Percentiles rank a stretch among this genome's conserved stretches.
These are phyloP conservation scores for Perccottus glenii DNA, from an alignment of 2,113 vertebrate species.

Conservation along the genomic window DNA sequence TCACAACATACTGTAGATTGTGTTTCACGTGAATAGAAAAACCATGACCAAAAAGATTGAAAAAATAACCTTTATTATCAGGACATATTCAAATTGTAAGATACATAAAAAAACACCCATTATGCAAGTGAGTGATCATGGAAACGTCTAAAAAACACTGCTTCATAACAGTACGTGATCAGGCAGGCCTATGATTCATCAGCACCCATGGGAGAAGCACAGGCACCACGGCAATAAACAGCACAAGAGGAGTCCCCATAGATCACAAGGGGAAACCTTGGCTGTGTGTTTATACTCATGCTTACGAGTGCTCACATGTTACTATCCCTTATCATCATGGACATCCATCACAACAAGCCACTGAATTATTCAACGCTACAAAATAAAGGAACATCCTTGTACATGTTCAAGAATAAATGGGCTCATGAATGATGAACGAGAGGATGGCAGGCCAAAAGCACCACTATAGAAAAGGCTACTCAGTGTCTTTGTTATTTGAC, in stretches of 20 bases:
- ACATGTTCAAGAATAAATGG: conserved; percentile 62
- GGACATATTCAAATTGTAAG: neutral
- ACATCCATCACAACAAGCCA: conserved; percentile 58
- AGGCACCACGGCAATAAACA: conserved; percentile 55
- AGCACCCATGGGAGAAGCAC: conserved; percentile 46
- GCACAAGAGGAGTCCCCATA: conserved; percentile 65
- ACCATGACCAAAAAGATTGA: no score
- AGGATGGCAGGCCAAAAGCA: conserved; percentile 27
- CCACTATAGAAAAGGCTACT: conserved; percentile 1
- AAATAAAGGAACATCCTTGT: conserved; percentile 66
- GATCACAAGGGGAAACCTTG: conserved; percentile 56
- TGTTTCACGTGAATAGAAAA: no score
- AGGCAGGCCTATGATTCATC: conserved; percentile 67
- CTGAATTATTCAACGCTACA: conserved; percentile 73
- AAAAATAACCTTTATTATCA: neutral
- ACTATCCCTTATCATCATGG: conserved; percentile 51
- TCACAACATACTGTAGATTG: no score
- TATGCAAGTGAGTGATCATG: neutral
- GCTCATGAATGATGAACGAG: conserved; percentile 64
- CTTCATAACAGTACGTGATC: conserved; percentile 60
- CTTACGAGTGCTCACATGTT: conserved; percentile 20
- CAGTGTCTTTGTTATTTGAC: conserved; percentile 21
- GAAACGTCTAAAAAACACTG: conserved; percentile 18
- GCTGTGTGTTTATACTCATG: conserved; percentile 1
- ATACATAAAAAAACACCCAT: neutral